Evolutionary conservation across 2,113 vertebrate genomes (phyloP).

Genomic region (Laticauda laticaudata): DNA sequence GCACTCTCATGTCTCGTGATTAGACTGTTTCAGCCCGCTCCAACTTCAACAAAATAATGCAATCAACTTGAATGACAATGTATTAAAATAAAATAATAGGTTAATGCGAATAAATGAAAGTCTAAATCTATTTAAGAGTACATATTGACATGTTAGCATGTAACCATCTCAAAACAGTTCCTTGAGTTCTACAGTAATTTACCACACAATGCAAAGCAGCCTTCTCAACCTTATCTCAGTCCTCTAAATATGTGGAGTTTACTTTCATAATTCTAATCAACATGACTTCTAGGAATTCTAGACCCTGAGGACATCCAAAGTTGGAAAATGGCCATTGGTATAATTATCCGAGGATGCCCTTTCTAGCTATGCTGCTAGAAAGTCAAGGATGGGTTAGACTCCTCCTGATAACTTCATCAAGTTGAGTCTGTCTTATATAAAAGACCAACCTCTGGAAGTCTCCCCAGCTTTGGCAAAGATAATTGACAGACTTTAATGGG

Average conservation of each 20-base stretch:
- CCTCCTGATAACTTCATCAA: too few relatives aligned
- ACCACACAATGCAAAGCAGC: not conserved
- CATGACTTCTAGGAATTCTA: not conserved
- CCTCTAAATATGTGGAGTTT: not conserved
- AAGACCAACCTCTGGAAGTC: too few relatives aligned
- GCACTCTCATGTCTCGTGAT: not conserved
- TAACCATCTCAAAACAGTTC: not conserved
- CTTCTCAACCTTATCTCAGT: not conserved
- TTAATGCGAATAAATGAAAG: not conserved
- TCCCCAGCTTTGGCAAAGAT: too few relatives aligned
- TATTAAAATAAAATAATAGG: not conserved
- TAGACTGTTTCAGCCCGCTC: not conserved
- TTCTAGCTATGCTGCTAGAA: too few relatives aligned
- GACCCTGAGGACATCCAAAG: not conserved
- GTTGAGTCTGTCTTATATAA: too few relatives aligned
- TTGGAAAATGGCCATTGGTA: not conserved
- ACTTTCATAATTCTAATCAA: not conserved
- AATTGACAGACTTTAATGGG: too few relatives aligned
- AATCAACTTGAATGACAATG: not conserved
- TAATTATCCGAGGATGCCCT: too few relatives aligned
- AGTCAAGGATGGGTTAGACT: too few relatives aligned
- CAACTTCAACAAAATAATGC: not conserved
- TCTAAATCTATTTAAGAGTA: not conserved
- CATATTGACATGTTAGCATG: not conserved
- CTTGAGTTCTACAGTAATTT: not conserved